Conservation (phyloP, 2,888 invertebrate genomes). For the Andrena camellia region DNA sequence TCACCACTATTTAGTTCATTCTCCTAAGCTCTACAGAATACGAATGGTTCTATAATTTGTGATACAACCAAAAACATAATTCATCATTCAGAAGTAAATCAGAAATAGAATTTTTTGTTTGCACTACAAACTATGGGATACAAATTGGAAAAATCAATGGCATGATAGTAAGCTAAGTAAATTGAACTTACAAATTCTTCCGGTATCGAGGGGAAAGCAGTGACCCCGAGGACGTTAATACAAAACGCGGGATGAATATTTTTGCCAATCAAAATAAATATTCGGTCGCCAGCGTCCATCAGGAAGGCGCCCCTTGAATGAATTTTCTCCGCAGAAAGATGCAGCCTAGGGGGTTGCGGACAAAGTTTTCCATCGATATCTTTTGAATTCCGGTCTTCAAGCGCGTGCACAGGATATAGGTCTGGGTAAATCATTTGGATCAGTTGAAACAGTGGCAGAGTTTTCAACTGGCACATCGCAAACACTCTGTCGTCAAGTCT, state of each 20-base stretch:
- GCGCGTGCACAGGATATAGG: conserved; percentile 94
- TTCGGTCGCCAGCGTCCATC: conserved; percentile 93
- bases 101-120: no score
- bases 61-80: no score
- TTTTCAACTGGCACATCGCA: conserved; percentile 97
- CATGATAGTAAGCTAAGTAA: background rate
- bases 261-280: conserved; percentile 94
- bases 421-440: conserved; percentile 96
- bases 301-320: conserved; percentile 95
- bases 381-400: conserved; percentile 87
- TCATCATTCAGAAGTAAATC: no score
- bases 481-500: conserved; percentile 96
- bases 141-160: no score
- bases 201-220: conserved; percentile 90
- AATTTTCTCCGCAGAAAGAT: conserved; percentile 95
- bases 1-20: no score
- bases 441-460: conserved; percentile 92
- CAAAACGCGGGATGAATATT: conserved; percentile 91
- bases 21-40: no score
- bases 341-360: conserved; percentile 91
- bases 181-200: conserved; percentile 88
- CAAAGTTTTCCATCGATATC: conserved; percentile 85
- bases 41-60: no score
- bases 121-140: no score
- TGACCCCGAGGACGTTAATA: conserved; percentile 91